phyloP scores from a whole-genome alignment of 2,797 vertebrate species.

The Cryptoblepharus egeriae region DNA sequence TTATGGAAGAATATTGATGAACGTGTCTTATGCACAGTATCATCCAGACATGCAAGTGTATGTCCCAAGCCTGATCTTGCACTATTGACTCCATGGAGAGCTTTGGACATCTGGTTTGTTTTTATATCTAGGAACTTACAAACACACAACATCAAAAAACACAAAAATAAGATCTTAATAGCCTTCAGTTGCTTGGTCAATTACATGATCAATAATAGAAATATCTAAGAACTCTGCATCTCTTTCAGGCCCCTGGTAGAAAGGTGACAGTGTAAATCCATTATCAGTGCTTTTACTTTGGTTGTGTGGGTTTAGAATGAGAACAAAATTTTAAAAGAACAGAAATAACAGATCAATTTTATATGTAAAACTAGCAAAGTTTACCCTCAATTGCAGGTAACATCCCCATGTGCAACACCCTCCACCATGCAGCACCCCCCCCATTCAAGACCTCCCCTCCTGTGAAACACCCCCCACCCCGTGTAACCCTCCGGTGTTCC shows the following conservation, averaged over 20 bases:
- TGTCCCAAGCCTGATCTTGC: not conserved
- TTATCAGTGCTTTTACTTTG: not conserved
- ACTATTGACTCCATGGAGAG: not conserved
- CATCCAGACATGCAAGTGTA: constrained; percentile 36
- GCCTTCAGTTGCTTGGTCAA: no score
- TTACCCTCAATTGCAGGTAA: no score
- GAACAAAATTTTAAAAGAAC: not conserved
- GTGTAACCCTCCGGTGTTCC: no score
- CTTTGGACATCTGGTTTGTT: not conserved
- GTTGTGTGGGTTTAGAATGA: not conserved
- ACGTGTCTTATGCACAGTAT: constrained; percentile 40
- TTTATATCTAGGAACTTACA: no score
- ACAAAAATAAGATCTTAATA: no score
- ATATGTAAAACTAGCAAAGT: not conserved
- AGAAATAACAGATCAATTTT: not conserved
- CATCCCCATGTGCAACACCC: no score
- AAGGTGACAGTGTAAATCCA: not conserved
- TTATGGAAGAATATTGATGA: constrained; percentile 44
- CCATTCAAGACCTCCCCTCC: no score
- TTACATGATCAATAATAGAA: not conserved
- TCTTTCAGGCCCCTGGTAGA: not conserved
- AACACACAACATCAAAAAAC: no score
- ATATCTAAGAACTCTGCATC: not conserved
- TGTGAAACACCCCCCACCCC: no score
- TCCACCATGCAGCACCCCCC: no score